These are phyloP conservation scores for Synergus itoensis DNA, from an alignment of 2,888 invertebrate species.

Conservation along the genomic window DNA sequence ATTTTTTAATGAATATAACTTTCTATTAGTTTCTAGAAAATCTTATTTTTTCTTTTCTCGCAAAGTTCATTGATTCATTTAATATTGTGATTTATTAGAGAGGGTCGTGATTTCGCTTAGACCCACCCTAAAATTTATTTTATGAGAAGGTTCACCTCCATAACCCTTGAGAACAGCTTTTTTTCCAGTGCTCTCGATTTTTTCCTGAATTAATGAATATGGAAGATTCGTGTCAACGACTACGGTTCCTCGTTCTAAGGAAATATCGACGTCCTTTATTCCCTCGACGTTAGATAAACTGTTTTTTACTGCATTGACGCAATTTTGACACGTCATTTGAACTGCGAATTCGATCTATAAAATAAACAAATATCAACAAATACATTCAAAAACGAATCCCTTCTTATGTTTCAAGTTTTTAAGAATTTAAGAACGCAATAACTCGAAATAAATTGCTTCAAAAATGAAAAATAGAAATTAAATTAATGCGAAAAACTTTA, in stretches of 20 bases:
- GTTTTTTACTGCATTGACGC: conserved; percentile 79
- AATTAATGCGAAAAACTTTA: too few relatives aligned
- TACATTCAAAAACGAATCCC: background rate
- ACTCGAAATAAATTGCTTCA: background rate
- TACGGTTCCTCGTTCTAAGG: conserved; percentile 83
- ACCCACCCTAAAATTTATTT: conserved; percentile 2
- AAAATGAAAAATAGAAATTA: too few relatives aligned
- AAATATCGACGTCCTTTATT: conserved; percentile 79
- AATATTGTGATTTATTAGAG: background rate
- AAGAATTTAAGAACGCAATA: too few relatives aligned
- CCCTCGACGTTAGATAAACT: conserved; percentile 76
- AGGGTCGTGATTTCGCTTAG: background rate
- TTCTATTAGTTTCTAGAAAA: background rate
- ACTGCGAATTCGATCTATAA: conserved; percentile 84
- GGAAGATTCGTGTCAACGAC: conserved; percentile 85
- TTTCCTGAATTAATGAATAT: conserved; percentile 78
- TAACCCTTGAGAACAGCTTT: conserved; percentile 89
- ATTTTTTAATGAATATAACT: background rate
- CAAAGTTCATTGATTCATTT: background rate
- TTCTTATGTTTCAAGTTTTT: background rate
- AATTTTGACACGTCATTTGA: conserved; percentile 81
- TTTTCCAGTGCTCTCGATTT: conserved; percentile 82
- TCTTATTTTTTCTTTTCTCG: background rate
- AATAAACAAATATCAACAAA: background rate
- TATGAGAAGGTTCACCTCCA: conserved; percentile 80